Evolutionary conservation across 2,797 vertebrate genomes (phyloP).

Genomic region (Eutrigla gurnardus): DNA sequence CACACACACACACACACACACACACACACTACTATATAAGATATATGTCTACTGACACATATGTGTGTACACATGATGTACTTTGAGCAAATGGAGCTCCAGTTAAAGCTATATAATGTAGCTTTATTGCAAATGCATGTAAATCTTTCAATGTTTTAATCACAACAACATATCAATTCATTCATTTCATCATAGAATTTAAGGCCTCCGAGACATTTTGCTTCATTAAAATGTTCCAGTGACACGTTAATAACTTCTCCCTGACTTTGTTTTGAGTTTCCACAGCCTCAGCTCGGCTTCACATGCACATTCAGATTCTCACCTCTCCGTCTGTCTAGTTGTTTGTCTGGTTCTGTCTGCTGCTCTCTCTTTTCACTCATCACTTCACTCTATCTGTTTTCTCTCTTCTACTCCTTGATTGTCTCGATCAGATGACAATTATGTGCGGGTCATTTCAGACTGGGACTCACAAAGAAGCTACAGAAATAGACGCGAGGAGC

Average conservation of each 20-base stretch:
- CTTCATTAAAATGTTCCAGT: conserved; percentile 4
- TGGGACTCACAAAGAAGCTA: conserved; percentile 19
- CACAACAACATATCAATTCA: not conserved
- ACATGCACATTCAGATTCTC: conserved; percentile 5
- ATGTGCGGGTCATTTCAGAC: conserved; percentile 34
- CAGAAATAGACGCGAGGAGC: conserved; percentile 41
- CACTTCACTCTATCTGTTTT: conserved; percentile 41
- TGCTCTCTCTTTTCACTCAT: conserved; percentile 22
- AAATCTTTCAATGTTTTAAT: not conserved
- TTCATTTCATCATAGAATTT: not conserved
- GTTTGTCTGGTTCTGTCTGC: conserved; percentile 33
- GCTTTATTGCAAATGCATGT: not conserved
- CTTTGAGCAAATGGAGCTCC: not conserved
- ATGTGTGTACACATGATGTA: not conserved
- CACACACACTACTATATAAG: not conserved
- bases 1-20: too few species aligned
- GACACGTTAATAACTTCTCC: not conserved
- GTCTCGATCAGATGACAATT: conserved; percentile 54
- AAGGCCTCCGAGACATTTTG: not conserved
- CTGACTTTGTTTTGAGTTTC: conserved; percentile 23
- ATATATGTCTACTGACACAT: not conserved
- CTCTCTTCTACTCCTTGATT: conserved; percentile 36
- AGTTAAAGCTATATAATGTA: not conserved
- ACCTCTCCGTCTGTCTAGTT: conserved; percentile 13
- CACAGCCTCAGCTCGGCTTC: not conserved